phyloP scores from a whole-genome alignment of 2,113 vertebrate genomes.

The Microcebus ravelobensis region DNA sequence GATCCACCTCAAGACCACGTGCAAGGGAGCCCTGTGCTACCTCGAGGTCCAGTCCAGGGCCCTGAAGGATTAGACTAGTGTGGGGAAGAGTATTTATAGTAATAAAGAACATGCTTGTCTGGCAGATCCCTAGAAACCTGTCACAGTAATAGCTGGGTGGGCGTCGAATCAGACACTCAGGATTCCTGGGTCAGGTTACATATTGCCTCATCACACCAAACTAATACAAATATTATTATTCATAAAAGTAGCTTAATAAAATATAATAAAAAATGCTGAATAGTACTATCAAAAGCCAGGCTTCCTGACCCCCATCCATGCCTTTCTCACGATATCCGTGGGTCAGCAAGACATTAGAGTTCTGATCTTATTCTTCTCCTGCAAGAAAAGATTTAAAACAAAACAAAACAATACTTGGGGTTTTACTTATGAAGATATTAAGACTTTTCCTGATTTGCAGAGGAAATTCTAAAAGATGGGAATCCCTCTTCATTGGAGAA shows the following conservation, averaged over 20 bases:
- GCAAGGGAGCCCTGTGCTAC: not conserved
- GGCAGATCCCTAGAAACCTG: not conserved
- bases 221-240: not conserved
- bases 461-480: not conserved
- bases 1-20: not conserved
- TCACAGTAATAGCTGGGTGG: not conserved
- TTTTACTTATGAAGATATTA: not conserved
- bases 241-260: not conserved
- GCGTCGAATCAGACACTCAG: not conserved
- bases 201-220: not conserved
- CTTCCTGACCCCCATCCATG: not conserved
- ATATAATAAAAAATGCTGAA: not conserved
- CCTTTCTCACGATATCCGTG: not conserved
- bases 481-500: not conserved
- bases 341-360: not conserved
- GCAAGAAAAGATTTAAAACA: not conserved
- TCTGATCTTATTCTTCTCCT: not conserved
- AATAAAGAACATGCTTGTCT: not conserved
- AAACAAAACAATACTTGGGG: not conserved
- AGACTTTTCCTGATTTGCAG: not conserved
- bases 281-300: not conserved
- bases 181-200: not conserved
- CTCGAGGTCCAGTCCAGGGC: not conserved
- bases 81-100: not conserved
- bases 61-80: not conserved